A percentile compares a stretch with the other conserved stretches of the same genome.
These are phyloP conservation scores for Pachyseris speciosa DNA, from an alignment of 64 coral and sea anemone genomes.

Conservation along the genomic window DNA sequence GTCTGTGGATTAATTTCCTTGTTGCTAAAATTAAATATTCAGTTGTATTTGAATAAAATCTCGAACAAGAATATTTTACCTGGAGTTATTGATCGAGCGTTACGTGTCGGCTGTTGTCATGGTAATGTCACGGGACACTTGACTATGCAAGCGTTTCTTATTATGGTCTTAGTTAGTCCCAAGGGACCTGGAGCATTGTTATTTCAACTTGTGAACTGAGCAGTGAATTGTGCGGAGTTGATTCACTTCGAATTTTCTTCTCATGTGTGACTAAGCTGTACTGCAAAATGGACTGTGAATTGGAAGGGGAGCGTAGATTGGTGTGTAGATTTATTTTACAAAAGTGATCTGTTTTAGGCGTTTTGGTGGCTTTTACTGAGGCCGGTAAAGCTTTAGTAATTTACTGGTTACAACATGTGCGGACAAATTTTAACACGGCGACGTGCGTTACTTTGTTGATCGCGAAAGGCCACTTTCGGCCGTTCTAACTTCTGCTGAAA, in stretches of 20 bases:
- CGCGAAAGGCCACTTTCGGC: neutral
- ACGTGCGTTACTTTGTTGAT: constrained; percentile 45
- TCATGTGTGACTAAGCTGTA: constrained; percentile 14
- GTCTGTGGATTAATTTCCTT: neutral
- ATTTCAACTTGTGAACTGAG: constrained; percentile 19
- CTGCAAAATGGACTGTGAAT: constrained; percentile 37
- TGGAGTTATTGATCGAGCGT: neutral
- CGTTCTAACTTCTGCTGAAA: constrained; percentile 3
- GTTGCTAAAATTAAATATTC: neutral
- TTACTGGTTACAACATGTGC: constrained; percentile 25
- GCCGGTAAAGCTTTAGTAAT: constrained; percentile 2
- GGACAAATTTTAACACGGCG: neutral
- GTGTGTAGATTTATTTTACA: constrained; percentile 49
- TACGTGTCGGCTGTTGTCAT: constrained; percentile 16
- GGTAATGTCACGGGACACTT: constrained; percentile 18
- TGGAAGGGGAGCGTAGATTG: constrained; percentile 37
- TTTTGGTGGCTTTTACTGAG: constrained; percentile 1
- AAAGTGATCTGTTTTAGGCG: neutral
- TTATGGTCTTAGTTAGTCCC: constrained; percentile 22
- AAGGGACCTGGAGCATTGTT: constrained; percentile 31
- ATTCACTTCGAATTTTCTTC: neutral
- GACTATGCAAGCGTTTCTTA: neutral
- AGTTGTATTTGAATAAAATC: neutral
- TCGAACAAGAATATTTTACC: too few relatives aligned
- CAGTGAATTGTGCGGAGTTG: constrained; percentile 8